Conservation (phyloP, 2,888 invertebrate species). For the Glaucopsyche alexis region DNA sequence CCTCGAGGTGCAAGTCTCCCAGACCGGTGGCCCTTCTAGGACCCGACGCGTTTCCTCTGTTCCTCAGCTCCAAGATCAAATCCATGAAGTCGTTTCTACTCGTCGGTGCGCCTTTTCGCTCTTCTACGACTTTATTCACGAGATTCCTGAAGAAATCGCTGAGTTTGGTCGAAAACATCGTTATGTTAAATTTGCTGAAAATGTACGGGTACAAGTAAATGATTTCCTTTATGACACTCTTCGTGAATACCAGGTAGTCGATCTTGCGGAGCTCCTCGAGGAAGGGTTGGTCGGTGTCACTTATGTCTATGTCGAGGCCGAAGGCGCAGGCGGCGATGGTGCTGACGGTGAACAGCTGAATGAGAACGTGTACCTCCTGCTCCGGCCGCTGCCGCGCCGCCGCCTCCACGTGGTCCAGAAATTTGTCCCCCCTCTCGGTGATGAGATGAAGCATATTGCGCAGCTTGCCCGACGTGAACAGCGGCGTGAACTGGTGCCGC, state of each 20-base stretch:
- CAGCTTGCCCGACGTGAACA: constrained; percentile 58
- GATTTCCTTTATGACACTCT: not conserved
- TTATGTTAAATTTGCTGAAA: not conserved
- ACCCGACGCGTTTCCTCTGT: not conserved
- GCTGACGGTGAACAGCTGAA: not conserved
- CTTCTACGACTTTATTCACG: not conserved
- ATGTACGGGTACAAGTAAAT: not conserved
- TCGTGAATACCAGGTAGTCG: not conserved
- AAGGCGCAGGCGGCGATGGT: not conserved
- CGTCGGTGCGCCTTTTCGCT: not conserved
- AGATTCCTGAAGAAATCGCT: not conserved
- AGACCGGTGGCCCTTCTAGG: not conserved
- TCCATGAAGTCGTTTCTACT: not conserved
- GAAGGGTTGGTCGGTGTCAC: not conserved
- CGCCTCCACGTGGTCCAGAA: not conserved
- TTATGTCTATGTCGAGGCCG: not conserved
- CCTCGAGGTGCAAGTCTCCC: not conserved
- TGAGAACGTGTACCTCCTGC: not conserved
- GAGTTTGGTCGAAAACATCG: not conserved
- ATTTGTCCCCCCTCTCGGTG: constrained; percentile 45
- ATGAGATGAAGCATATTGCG: constrained; percentile 56
- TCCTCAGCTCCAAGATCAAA: not conserved
- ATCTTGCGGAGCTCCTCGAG: not conserved
- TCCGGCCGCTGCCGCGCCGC: not conserved
- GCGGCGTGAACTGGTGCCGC: constrained; percentile 46